phyloP scores from a whole-genome alignment of 2,797 vertebrate species.

The Enteromius viviparus region DNA sequence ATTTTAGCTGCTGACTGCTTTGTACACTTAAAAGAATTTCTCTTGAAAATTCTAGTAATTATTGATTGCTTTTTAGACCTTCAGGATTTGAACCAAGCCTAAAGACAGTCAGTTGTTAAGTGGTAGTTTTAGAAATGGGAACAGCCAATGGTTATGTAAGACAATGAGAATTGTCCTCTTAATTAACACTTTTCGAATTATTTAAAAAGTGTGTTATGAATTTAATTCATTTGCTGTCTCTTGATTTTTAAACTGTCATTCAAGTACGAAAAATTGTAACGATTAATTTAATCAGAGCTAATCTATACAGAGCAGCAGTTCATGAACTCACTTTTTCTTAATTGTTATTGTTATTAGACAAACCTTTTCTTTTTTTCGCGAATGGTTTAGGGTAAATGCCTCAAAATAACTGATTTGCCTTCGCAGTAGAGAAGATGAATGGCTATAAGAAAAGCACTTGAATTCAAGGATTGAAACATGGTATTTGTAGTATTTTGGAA shows the following conservation, averaged over 20 bases:
- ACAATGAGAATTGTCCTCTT: constrained; percentile 23
- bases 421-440: constrained; percentile 3
- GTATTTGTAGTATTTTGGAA: constrained; percentile 53
- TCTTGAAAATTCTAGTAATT: background rate
- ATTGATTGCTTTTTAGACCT: background rate
- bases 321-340: background rate
- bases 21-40: background rate
- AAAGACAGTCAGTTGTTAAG: background rate
- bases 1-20: background rate
- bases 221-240: background rate
- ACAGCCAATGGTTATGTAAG: constrained; percentile 6
- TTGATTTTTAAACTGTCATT: background rate
- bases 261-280: background rate
- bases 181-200: background rate
- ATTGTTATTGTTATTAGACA: background rate
- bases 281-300: background rate
- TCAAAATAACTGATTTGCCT: constrained; percentile 13
- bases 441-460: constrained; percentile 38
- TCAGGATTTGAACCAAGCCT: constrained; percentile 4
- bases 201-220: constrained; percentile 13
- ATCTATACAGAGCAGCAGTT: background rate
- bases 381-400: background rate
- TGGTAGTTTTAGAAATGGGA: constrained; percentile 12
- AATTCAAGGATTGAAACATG: constrained; percentile 27
- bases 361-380: background rate